These are phyloP conservation scores for Pteruthius melanotis DNA, from an alignment of 2,113 vertebrate species.

Conservation along the genomic window DNA sequence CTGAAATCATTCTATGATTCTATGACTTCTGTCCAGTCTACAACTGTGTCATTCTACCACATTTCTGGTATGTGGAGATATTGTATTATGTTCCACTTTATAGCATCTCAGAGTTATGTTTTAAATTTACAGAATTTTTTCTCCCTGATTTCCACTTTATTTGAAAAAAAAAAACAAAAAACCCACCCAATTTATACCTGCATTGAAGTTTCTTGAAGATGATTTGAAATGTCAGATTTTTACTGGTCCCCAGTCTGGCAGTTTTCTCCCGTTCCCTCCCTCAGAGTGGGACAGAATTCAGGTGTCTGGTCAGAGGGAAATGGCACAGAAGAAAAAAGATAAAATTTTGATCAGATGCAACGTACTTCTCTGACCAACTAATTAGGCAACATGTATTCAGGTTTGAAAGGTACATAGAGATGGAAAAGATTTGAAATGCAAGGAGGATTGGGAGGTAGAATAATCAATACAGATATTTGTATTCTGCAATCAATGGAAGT, in stretches of 20 bases:
- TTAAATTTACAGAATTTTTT: background rate
- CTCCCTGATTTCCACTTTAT: background rate
- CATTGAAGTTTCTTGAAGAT: background rate
- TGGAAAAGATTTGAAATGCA: background rate
- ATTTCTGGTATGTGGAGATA: background rate
- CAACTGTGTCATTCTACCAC: background rate
- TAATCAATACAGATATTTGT: slow-evolving; percentile 28
- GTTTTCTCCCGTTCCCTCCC: background rate
- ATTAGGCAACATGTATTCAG: background rate
- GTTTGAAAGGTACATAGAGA: background rate
- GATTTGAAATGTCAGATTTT: background rate
- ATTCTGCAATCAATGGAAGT: slow-evolving; percentile 3
- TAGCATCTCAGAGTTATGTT: background rate
- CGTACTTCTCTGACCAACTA: background rate
- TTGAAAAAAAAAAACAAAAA: background rate
- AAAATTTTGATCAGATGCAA: background rate
- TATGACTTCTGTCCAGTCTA: background rate
- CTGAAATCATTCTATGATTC: background rate
- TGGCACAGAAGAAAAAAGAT: background rate
- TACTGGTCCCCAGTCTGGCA: background rate
- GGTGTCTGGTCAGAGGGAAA: background rate
- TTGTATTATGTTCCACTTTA: background rate
- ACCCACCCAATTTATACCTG: fast-evolving
- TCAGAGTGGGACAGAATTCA: background rate
- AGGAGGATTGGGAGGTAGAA: background rate